Conservation (phyloP, 2,113 vertebrate species). For the Pogona vitticeps region DNA sequence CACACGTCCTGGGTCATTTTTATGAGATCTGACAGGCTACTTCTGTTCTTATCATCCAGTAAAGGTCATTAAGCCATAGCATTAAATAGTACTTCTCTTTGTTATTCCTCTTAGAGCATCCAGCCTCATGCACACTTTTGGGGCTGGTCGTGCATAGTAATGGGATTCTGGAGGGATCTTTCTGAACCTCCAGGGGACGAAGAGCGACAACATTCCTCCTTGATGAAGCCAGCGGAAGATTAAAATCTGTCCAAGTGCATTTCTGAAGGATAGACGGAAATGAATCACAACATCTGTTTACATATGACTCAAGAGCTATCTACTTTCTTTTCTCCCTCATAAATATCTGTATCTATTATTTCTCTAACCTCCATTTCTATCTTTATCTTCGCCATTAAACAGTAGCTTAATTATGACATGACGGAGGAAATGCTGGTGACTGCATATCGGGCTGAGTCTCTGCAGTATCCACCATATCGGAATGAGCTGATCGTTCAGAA, state of each 20-base stretch:
- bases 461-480: background rate
- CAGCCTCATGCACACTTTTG: background rate
- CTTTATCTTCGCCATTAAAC: background rate
- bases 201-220: background rate
- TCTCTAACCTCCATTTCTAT: background rate
- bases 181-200: background rate
- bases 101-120: background rate
- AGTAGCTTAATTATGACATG: background rate
- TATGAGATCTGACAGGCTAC: background rate
- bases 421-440: background rate
- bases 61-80: background rate
- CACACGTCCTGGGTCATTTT: background rate
- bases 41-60: background rate
- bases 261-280: background rate
- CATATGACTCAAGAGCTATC: background rate
- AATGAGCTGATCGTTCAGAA: background rate
- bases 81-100: background rate
- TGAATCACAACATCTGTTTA: background rate
- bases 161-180: background rate
- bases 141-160: background rate
- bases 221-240: background rate
- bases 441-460: too few relatives aligned
- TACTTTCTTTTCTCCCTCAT: background rate
- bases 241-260: background rate
- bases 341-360: background rate